Evolutionary conservation across 2,797 vertebrate species (phyloP).

Genomic region (Gymnocypris eckloni): DNA sequence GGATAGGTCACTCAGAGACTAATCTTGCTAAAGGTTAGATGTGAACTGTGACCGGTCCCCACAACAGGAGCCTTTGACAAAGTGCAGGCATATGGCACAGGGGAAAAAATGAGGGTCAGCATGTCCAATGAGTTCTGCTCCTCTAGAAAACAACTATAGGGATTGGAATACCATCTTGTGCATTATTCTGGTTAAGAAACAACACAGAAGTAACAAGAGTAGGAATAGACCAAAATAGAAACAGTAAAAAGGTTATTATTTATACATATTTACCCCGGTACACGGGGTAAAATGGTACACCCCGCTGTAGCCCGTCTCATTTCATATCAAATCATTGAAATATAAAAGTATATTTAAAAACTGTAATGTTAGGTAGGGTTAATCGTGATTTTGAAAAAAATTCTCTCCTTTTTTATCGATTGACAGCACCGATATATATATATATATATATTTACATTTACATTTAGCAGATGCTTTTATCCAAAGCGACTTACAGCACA

Average conservation of each 20-base stretch:
- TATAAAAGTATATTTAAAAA: too few relatives aligned
- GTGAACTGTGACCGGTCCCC: conserved; percentile 60
- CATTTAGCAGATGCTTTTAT: too few relatives aligned
- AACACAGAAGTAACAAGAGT: neutral
- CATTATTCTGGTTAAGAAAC: conserved; percentile 13
- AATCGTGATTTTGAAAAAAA: too few relatives aligned
- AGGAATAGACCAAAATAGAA: neutral
- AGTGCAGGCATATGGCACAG: conserved; percentile 56
- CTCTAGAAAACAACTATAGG: conserved; percentile 31
- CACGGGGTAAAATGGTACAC: too few relatives aligned
- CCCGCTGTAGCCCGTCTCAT: too few relatives aligned
- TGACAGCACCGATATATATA: too few relatives aligned
- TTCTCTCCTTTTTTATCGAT: too few relatives aligned
- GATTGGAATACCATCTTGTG: neutral
- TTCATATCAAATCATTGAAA: too few relatives aligned
- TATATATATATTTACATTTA: too few relatives aligned
- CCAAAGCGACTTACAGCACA: too few relatives aligned
- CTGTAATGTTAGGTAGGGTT: too few relatives aligned
- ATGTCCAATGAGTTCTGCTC: conserved; percentile 53
- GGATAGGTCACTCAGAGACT: conserved; percentile 71
- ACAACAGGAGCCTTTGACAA: conserved; percentile 67
- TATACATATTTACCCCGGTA: too few relatives aligned
- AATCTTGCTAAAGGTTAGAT: conserved; percentile 72
- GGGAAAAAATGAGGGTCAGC: conserved; percentile 57
- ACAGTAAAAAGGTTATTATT: neutral